These are phyloP conservation scores for Cygnus olor DNA, from an alignment of 2,797 vertebrate genomes.

Conservation along the genomic window DNA sequence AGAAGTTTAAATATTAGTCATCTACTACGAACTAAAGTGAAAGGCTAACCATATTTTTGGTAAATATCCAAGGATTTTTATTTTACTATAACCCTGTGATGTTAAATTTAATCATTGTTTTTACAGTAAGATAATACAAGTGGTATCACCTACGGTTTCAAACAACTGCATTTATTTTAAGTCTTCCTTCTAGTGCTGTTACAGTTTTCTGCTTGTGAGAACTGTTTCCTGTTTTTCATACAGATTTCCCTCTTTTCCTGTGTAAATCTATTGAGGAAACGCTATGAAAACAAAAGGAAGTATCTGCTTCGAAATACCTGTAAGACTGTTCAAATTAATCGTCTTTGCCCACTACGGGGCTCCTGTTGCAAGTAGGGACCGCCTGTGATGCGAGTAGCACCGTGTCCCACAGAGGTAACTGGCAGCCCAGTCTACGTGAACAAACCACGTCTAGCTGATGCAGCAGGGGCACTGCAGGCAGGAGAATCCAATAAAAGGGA, in stretches of 20 bases:
- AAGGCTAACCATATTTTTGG: not conserved
- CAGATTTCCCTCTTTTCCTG: conserved; percentile 64
- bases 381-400: accelerated
- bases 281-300: conserved; percentile 60
- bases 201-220: conserved; percentile 25
- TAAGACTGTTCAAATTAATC: not conserved
- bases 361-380: not conserved
- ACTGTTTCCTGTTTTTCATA: conserved; percentile 62
- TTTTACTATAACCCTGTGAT: not conserved
- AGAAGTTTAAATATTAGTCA: not conserved
- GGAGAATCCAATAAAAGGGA: not conserved
- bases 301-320: conserved; percentile 16
- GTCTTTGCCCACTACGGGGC: not conserved
- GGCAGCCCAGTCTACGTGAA: not conserved
- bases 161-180: conserved; percentile 38
- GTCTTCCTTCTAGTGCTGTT: conserved; percentile 6
- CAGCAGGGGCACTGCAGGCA: not conserved
- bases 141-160: not conserved
- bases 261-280: conserved; percentile 64
- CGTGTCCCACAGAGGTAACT: accelerated
- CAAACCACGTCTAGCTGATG: not conserved
- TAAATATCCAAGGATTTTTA: not conserved
- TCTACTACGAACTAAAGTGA: not conserved
- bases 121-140: not conserved
- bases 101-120: conserved; percentile 12